phyloP scores from a whole-genome alignment of 37 sponge, comb jelly and placozoan genomes.

The Hexactinellida sp. region DNA sequence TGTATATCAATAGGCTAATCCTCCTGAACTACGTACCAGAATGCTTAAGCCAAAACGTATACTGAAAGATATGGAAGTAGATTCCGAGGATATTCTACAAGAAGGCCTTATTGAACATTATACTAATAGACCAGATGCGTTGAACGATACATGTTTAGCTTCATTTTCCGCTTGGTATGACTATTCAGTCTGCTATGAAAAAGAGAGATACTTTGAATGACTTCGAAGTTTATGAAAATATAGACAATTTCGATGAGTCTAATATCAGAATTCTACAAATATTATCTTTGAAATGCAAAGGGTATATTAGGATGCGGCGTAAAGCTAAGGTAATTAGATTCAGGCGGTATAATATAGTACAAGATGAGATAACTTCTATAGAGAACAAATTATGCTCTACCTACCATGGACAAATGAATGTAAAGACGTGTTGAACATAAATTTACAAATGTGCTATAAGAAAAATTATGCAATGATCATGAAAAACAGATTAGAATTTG shows the following conservation, averaged over 20 bases:
- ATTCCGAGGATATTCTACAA: constrained; percentile 17
- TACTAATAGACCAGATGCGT: constrained; percentile 21
- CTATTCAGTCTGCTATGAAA: background rate
- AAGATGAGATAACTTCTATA: no score
- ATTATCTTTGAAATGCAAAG: background rate
- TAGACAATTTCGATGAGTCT: no score
- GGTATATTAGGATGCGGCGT: background rate
- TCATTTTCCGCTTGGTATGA: constrained; percentile 22
- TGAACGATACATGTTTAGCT: constrained; percentile 13
- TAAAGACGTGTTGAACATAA: no score
- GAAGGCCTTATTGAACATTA: constrained; percentile 23
- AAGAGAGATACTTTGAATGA: background rate
- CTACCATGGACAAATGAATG: no score
- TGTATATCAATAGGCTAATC: background rate
- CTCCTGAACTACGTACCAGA: background rate
- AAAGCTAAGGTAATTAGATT: no score
- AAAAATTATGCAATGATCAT: no score
- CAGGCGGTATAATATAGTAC: no score
- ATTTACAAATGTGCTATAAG: no score
- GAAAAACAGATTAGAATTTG: background rate
- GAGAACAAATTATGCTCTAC: no score
- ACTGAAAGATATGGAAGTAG: background rate
- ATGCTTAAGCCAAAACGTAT: background rate
- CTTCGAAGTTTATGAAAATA: background rate
- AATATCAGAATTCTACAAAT: background rate